Percentiles rank a stretch among this genome's conserved stretches.
Conservation (phyloP, 2,888 invertebrate genomes). For the Anodontia alba region DNA sequence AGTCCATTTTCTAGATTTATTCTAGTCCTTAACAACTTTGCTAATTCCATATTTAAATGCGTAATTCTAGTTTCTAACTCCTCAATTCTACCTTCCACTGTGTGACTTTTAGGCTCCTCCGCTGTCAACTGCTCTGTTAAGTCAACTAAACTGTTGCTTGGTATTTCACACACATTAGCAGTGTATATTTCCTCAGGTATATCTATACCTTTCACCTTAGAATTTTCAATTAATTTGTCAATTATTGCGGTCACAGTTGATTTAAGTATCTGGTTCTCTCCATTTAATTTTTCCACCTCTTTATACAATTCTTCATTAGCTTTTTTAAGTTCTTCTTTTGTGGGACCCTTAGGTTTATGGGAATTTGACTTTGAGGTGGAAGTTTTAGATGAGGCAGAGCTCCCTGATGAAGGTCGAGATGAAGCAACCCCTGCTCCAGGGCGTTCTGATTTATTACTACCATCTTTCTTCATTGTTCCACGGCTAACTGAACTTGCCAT, state of each 20-base stretch:
- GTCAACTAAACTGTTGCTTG: conserved; percentile 50
- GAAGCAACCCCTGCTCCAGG: conserved; percentile 4
- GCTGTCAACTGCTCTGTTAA: conserved; percentile 56
- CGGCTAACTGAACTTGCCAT: conserved; percentile 43
- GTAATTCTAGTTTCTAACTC: conserved; percentile 83
- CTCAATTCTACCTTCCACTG: conserved; percentile 76
- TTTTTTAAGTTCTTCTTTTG: conserved; percentile 63
- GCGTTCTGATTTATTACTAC: conserved; percentile 27
- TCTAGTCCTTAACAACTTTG: conserved; percentile 76
- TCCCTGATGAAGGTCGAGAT: conserved; percentile 47
- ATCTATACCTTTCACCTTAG: conserved; percentile 63
- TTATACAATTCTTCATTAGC: conserved; percentile 65
- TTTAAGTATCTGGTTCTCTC: conserved; percentile 64
- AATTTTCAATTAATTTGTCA: conserved; percentile 66
- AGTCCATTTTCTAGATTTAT: conserved; percentile 78
- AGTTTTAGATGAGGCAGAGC: conserved; percentile 37
- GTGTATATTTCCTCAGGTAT: conserved; percentile 46
- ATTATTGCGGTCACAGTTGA: conserved; percentile 60
- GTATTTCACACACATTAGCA: conserved; percentile 53
- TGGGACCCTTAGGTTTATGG: conserved; percentile 47
- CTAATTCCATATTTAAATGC: conserved; percentile 78
- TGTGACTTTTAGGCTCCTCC: conserved; percentile 55
- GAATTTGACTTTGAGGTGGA: conserved; percentile 49
- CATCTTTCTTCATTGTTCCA: conserved; percentile 49
- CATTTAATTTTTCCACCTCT: conserved; percentile 58